Base-by-base conservation (phyloP, 2,113 vertebrate species). In the Pluvianellus socialis region DNA sequence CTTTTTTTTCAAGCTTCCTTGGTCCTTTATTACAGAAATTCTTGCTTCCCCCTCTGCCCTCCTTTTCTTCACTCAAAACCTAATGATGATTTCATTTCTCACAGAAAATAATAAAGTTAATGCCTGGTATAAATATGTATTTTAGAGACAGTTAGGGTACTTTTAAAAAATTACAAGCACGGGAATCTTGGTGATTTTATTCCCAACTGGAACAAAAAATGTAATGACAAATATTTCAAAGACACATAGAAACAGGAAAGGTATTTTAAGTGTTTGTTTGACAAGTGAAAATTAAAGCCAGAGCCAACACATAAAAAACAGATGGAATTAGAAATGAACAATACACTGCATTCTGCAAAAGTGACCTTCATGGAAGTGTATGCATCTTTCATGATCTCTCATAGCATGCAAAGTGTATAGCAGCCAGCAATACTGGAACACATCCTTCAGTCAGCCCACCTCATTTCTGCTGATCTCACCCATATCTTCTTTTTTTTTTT, bases 381-480 rank as follows among this genome's bases (percentile, higher is more conserved):
- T 93, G 58, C 58, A 87, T 91, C 81, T 88, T 92, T 90, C 90
- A 76, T 95, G 61, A 80, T 79, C 35, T 63, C 26, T 79, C 47
- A 55, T 38, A 88, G 44, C 18, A 75, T 83, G 38, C 40, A 92
- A 61, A 93, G 66, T n/a, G 14, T 65, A 14, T 20, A 63, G 33
- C 63, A 91, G 63, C 66, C 28, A 35, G 52, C 15, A 38, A 20
- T 18, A 12, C n/a, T 45, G 27, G 59, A 91, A 79, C 20, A 63
- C 33, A 68, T 88, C 62, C 56, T 38, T 75, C 55, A 52, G 32
- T 28, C 65, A 83, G 86, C 50, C 63, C 65, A 91, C 18, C 55
- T 92, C 20, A 12, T 93, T 96, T 96, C 83, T 91, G 79, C 87
- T 95, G 88, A 88, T 94, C 56, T 94, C 88, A 82, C 58, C 44